These are phyloP conservation scores for Girardinichthys multiradiatus DNA, from an alignment of 2,113 vertebrate genomes.

Conservation along the genomic window DNA sequence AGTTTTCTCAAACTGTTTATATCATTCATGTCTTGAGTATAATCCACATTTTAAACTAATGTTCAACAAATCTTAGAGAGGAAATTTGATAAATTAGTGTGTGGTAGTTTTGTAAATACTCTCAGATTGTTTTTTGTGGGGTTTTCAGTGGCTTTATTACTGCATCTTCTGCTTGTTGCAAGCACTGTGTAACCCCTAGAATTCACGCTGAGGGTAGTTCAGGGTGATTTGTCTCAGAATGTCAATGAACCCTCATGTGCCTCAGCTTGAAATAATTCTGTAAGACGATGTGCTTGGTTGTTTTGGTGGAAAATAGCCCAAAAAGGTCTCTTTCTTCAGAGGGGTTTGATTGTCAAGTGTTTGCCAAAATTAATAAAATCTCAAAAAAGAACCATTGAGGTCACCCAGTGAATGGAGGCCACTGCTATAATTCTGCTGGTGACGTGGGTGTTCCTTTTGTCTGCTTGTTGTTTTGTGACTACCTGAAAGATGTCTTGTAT, in stretches of 20 bases:
- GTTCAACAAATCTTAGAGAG: too few species aligned
- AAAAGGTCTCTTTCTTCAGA: conserved; percentile 7
- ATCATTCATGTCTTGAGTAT: background rate
- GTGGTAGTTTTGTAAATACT: background rate
- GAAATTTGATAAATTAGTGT: background rate
- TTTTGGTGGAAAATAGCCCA: conserved; percentile 27
- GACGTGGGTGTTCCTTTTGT: background rate
- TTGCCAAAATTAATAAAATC: conserved; percentile 6
- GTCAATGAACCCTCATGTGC: conserved; percentile 7
- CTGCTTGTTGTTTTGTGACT: conserved; percentile 6
- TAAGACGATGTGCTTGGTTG: background rate
- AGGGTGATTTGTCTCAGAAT: conserved; percentile 19
- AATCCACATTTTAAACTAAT: background rate
- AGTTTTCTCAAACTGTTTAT: background rate
- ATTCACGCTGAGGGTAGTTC: conserved; percentile 12
- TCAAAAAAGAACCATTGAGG: background rate
- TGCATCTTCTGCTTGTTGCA: conserved; percentile 5
- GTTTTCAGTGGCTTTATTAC: background rate
- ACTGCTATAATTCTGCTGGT: background rate
- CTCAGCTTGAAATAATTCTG: conserved; percentile 29
- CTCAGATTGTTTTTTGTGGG: background rate
- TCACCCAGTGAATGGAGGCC: background rate
- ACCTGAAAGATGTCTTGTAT: background rate
- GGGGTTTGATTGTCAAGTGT: background rate
- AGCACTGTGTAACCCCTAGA: conserved; percentile 1